These are phyloP conservation scores for Chionoecetes opilio DNA, from an alignment of 1,140 invertebrate species.

Conservation along the genomic window DNA sequence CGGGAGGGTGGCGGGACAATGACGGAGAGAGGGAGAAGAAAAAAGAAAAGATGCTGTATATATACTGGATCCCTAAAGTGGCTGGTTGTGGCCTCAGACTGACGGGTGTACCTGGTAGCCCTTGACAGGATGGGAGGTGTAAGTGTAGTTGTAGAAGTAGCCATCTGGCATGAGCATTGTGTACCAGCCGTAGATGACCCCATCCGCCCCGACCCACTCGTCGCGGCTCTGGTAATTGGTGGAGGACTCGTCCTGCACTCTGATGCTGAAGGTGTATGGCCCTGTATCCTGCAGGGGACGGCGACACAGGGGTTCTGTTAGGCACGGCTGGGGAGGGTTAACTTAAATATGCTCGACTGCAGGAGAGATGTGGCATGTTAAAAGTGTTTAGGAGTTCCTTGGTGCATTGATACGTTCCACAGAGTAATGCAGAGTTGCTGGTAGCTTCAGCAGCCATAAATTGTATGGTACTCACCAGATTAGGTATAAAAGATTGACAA, in stretches of 20 bases:
- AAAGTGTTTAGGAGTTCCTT: background rate
- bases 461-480: too few species aligned
- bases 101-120: constrained; percentile 77
- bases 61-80: background rate
- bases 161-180: constrained; percentile 75
- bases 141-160: constrained; percentile 80
- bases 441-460: too few species aligned
- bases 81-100: background rate
- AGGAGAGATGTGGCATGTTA: background rate
- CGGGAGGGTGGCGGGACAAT: background rate
- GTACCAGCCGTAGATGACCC: constrained; percentile 78
- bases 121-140: constrained; percentile 77
- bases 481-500: too few species aligned
- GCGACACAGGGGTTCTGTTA: background rate
- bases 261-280: constrained; percentile 76
- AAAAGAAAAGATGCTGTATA: background rate
- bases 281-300: constrained; percentile 61
- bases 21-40: background rate
- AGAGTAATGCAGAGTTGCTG: too few species aligned
- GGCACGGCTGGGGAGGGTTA: background rate
- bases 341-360: background rate
- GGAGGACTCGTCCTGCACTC: constrained; percentile 69
- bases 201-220: constrained; percentile 77
- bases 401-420: background rate
- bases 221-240: constrained; percentile 79